Conservation (phyloP, 1,140 invertebrate genomes). For the Leptinotarsa defecta region DNA sequence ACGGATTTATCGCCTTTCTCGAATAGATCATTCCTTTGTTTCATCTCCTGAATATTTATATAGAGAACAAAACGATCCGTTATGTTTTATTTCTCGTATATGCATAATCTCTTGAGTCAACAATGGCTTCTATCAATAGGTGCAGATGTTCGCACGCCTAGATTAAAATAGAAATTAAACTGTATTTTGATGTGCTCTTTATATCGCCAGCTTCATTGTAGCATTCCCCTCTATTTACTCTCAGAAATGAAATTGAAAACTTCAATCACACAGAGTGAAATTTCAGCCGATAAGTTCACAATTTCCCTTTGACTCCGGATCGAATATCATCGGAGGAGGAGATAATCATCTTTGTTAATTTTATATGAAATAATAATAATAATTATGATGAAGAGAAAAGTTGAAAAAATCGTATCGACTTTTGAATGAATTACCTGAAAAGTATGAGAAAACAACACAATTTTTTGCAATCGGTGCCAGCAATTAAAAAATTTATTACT, state of each 20-base stretch:
- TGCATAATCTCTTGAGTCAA: constrained; percentile 37
- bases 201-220: constrained; percentile 7
- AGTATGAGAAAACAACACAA: no score
- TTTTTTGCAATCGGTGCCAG: no score
- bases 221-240: constrained; percentile 15
- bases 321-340: not conserved
- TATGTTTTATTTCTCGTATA: constrained; percentile 13
- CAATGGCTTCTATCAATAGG: constrained; percentile 32
- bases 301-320: not conserved
- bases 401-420: no score
- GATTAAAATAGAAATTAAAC: constrained; percentile 41
- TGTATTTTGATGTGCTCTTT: constrained; percentile 22
- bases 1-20: not conserved
- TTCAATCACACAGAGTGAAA: constrained; percentile 15
- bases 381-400: no score
- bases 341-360: no score
- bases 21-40: not conserved
- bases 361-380: no score
- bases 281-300: not conserved
- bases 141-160: constrained; percentile 40
- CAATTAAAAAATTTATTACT: no score
- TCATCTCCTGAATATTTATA: constrained; percentile 1
- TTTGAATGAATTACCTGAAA: no score
- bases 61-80: not conserved
- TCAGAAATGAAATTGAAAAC: constrained; percentile 11